Evolutionary conservation across 2,797 vertebrate species (phyloP).

Genomic region (Falco cherrug): DNA sequence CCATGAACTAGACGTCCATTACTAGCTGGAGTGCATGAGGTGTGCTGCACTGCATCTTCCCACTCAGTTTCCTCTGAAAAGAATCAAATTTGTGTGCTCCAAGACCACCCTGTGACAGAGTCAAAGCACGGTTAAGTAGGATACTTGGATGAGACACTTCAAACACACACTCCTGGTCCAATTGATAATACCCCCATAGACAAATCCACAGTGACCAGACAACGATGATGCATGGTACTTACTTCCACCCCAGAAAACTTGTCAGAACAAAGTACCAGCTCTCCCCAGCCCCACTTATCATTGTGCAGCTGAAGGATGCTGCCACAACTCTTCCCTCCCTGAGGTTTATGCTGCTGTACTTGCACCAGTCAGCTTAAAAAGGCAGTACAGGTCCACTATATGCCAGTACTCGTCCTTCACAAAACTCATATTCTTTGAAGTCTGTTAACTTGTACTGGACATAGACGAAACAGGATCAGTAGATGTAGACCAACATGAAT

Average conservation of each 20-base stretch:
- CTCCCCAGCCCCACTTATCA: accelerated
- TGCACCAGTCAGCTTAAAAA: not conserved
- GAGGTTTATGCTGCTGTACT: not conserved
- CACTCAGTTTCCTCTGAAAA: not conserved
- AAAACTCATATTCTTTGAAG: not conserved
- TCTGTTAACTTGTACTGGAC: not conserved
- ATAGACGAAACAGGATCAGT: not conserved
- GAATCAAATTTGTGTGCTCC: not conserved
- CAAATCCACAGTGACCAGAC: not conserved
- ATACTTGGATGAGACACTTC: not conserved
- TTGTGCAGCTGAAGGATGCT: not conserved
- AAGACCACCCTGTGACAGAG: not conserved
- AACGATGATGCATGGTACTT: not conserved
- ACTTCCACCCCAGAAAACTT: not conserved
- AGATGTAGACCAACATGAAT: not conserved
- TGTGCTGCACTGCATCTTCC: not conserved
- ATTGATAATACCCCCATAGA: not conserved
- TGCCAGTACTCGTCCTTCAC: not conserved
- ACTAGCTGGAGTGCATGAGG: accelerated
- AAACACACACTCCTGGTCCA: not conserved
- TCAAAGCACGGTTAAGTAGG: not conserved
- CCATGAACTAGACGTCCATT: not conserved
- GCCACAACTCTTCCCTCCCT: not conserved
- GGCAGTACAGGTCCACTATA: not conserved
- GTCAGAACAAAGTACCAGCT: not conserved